These are phyloP conservation scores for Rhagonycha fulva DNA, from an alignment of 2,888 invertebrate genomes.

Conservation along the genomic window DNA sequence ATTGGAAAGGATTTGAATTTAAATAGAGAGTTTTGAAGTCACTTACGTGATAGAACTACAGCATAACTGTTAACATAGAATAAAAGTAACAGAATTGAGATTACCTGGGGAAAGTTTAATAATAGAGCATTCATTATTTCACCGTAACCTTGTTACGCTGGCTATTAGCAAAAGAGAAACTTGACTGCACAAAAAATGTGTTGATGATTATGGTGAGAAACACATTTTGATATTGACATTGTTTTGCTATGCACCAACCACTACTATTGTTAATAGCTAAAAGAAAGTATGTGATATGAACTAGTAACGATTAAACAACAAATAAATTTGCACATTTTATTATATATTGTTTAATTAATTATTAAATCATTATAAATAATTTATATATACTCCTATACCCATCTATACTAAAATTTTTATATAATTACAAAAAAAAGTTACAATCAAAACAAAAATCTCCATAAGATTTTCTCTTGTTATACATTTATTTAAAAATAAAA, in stretches of 20 bases:
- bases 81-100: slow-evolving; percentile 34
- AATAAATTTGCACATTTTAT: background rate
- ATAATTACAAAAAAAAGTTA: background rate
- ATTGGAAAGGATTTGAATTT: slow-evolving; percentile 27
- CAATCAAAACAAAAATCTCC: background rate
- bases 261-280: slow-evolving; percentile 13
- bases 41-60: slow-evolving; percentile 34
- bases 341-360: background rate
- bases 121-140: slow-evolving; percentile 51
- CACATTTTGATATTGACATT: slow-evolving; percentile 23
- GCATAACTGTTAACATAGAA: slow-evolving; percentile 23
- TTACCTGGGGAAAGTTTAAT: slow-evolving; percentile 52
- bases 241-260: slow-evolving; percentile 12
- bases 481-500: background rate
- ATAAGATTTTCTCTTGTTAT: background rate
- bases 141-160: slow-evolving; percentile 51
- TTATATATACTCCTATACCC: background rate
- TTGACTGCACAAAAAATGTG: slow-evolving; percentile 30
- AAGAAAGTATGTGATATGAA: slow-evolving; percentile 15
- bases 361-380: background rate
- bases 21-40: slow-evolving; percentile 24
- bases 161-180: slow-evolving; percentile 50
- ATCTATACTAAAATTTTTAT: background rate
- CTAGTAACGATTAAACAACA: slow-evolving; percentile 1
- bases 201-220: slow-evolving; percentile 26